A percentile compares a stretch with the other conserved stretches of the same genome.
phyloP scores from a whole-genome alignment of 1,140 invertebrate species.

The Ladona fulva region DNA sequence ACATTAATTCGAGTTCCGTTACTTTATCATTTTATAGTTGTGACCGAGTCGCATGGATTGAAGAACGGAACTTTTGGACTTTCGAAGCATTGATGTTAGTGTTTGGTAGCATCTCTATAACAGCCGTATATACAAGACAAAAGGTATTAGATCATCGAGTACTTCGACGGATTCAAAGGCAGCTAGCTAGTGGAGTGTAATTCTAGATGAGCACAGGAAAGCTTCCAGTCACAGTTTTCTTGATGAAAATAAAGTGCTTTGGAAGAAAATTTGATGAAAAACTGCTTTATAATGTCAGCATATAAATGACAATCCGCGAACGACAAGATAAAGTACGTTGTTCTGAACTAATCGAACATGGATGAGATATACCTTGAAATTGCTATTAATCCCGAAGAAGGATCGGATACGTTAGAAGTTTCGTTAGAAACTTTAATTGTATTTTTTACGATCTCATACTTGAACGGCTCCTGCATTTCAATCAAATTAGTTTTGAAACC shows the following conservation, averaged over 20 bases:
- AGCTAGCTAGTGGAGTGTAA: slow-evolving; percentile 39
- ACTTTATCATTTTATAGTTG: slow-evolving; percentile 36
- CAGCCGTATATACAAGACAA: slow-evolving; percentile 45
- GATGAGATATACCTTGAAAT: slow-evolving; percentile 34
- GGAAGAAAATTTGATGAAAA: too few relatives aligned
- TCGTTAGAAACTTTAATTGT: slow-evolving; percentile 37
- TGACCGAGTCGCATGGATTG: slow-evolving; percentile 28
- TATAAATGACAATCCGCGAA: too few relatives aligned
- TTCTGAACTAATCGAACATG: slow-evolving; percentile 22
- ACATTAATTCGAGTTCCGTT: too few relatives aligned
- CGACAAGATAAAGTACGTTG: neutral
- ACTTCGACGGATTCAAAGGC: slow-evolving; percentile 50
- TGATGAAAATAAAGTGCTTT: too few relatives aligned
- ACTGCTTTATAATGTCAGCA: too few relatives aligned
- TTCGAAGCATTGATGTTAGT: slow-evolving; percentile 68
- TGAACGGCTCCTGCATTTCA: neutral
- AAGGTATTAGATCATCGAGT: slow-evolving; percentile 46
- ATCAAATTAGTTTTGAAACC: neutral
- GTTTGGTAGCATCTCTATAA: slow-evolving; percentile 49
- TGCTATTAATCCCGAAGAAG: slow-evolving; percentile 25
- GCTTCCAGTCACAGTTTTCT: too few relatives aligned
- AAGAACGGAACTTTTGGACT: slow-evolving; percentile 63
- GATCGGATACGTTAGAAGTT: slow-evolving; percentile 26
- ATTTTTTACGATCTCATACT: slow-evolving; percentile 36
- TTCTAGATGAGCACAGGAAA: neutral